Evolutionary conservation across 2,797 vertebrate species (phyloP).

Genomic region (Kryptopterus vitreolus): DNA sequence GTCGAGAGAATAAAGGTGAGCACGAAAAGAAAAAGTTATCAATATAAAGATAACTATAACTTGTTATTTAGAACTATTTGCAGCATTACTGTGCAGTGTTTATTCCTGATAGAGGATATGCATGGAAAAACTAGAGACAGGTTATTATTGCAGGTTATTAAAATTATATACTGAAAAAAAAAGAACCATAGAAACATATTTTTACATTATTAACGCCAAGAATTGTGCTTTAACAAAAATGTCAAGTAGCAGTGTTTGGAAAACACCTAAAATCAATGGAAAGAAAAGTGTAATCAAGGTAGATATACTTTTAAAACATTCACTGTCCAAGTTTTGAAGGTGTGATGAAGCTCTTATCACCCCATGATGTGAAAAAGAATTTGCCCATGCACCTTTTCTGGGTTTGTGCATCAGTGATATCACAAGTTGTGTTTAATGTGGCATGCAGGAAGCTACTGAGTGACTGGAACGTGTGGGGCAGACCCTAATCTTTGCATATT

Average conservation of each 20-base stretch:
- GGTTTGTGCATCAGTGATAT: background rate
- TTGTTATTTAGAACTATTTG: background rate
- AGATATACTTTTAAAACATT: background rate
- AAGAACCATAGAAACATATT: background rate
- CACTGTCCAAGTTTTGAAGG: background rate
- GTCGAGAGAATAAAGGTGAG: constrained; percentile 91
- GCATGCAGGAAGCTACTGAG: background rate
- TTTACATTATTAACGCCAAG: background rate
- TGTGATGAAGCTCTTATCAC: too few species aligned
- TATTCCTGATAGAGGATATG: too few species aligned
- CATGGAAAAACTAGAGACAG: background rate
- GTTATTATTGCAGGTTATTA: too few species aligned
- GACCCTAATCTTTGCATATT: background rate
- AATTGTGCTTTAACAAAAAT: background rate
- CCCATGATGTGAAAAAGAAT: background rate
- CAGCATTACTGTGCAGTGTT: background rate
- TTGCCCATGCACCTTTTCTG: background rate
- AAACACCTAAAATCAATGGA: background rate
- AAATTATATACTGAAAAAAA: too few species aligned
- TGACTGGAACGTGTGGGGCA: background rate
- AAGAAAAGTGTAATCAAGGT: background rate
- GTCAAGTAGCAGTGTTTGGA: background rate
- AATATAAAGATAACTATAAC: too few species aligned
- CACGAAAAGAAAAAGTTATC: too few species aligned
- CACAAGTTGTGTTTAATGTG: too few species aligned